phyloP scores from a whole-genome alignment of 1,140 invertebrate genomes.

The Arion vulgaris region DNA sequence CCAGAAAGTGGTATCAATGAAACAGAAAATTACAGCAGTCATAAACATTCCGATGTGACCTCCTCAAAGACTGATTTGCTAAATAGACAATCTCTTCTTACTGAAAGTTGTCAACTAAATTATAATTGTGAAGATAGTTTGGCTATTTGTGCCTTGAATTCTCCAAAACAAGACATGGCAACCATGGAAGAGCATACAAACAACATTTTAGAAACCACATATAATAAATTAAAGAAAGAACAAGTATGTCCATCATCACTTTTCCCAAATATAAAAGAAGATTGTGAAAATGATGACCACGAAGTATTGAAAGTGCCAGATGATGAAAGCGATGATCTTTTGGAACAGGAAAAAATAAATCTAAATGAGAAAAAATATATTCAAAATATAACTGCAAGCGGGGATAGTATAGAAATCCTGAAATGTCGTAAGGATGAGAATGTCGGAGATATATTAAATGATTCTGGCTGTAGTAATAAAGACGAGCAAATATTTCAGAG shows the following conservation, averaged over 20 bases:
- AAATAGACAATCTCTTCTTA: background rate
- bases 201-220: too few relatives aligned
- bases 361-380: background rate
- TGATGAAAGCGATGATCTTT: background rate
- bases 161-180: background rate
- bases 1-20: too few relatives aligned
- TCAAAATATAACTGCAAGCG: background rate
- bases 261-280: background rate
- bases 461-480: background rate
- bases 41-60: too few relatives aligned
- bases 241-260: background rate
- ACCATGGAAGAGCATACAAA: background rate
- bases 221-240: too few relatives aligned
- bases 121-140: background rate
- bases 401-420: background rate
- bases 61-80: too few relatives aligned
- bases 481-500: background rate
- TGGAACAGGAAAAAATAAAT: background rate
- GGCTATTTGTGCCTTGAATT: background rate
- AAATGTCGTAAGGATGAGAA: background rate
- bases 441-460: background rate
- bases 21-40: too few relatives aligned
- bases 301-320: background rate
- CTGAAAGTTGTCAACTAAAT: background rate
- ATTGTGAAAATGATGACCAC: background rate